Evolutionary conservation across 1,140 invertebrate species (phyloP).

Genomic region (Plodia interpunctella): DNA sequence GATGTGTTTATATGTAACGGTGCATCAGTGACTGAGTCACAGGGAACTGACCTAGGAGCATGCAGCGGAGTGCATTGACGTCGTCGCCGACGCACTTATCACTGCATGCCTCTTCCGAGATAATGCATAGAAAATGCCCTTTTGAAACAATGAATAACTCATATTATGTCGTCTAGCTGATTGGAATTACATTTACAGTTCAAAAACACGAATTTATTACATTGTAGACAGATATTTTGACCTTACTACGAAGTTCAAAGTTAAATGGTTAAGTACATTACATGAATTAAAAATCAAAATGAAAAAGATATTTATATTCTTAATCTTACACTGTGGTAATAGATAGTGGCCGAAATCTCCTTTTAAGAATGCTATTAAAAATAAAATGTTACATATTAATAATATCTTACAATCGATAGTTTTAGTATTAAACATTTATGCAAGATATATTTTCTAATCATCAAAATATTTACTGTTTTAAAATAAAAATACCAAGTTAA

Average conservation of each 20-base stretch:
- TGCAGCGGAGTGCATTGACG: constrained; percentile 73
- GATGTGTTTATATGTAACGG: constrained; percentile 66
- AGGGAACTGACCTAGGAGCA: constrained; percentile 74
- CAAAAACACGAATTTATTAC: constrained; percentile 28
- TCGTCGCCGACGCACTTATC: constrained; percentile 59
- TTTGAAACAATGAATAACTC: constrained; percentile 61
- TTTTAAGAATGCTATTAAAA: no score
- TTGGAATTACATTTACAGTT: constrained; percentile 45
- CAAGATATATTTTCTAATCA: no score
- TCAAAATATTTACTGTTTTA: no score
- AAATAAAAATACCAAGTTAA: no score
- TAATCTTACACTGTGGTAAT: no score
- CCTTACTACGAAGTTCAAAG: background rate
- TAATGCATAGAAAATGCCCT: constrained; percentile 62
- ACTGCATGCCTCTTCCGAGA: constrained; percentile 66
- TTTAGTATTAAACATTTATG: no score
- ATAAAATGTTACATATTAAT: no score
- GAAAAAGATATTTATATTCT: no score
- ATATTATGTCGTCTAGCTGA: constrained; percentile 56
- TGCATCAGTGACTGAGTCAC: constrained; percentile 68
- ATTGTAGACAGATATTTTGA: background rate
- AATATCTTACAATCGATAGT: no score
- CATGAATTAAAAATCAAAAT: no score
- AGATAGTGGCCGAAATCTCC: no score
- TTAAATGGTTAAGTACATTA: no score